phyloP scores from a whole-genome alignment of 2,888 invertebrate genomes.

The Apoderus coryli region DNA sequence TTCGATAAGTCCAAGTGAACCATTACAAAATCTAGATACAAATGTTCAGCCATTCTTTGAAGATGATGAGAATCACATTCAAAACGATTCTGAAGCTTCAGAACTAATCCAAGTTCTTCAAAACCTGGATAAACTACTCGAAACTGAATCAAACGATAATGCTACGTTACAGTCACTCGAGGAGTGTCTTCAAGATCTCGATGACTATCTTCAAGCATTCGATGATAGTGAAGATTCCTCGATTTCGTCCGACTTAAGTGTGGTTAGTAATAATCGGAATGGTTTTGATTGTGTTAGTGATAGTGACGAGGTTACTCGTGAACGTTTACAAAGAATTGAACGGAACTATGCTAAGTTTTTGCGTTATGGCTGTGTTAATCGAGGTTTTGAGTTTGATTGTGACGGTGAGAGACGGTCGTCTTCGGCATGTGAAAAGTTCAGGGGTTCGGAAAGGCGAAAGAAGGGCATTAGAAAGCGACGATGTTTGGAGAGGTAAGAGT shows the following conservation, averaged over 20 bases:
- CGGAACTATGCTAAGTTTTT: slow-evolving; percentile 25
- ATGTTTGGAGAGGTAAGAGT: too few species aligned
- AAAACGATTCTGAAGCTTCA: slow-evolving; percentile 6
- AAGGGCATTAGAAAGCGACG: too few species aligned
- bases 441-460: too few species aligned
- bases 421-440: too few species aligned
- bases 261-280: slow-evolving; percentile 9
- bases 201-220: slow-evolving; percentile 36
- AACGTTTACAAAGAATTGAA: slow-evolving; percentile 22
- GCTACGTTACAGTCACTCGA: slow-evolving; percentile 19
- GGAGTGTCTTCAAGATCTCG: slow-evolving; percentile 36
- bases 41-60: slow-evolving; percentile 16
- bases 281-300: slow-evolving; percentile 6
- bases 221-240: slow-evolving; percentile 24
- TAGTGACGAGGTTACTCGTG: slow-evolving; percentile 18
- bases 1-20: too few species aligned
- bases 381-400: too few species aligned
- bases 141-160: slow-evolving; percentile 28
- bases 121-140: slow-evolving; percentile 43
- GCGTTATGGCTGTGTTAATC: slow-evolving; percentile 22
- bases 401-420: too few species aligned
- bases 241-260: slow-evolving; percentile 10
- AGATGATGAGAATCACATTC: slow-evolving; percentile 13
- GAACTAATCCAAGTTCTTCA: slow-evolving; percentile 42
- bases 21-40: too few species aligned